Evolutionary conservation across 2,113 vertebrate genomes (phyloP), one percentile per base, ranked within the genome.

Genomic region (Heterotis niloticus): DNA sequence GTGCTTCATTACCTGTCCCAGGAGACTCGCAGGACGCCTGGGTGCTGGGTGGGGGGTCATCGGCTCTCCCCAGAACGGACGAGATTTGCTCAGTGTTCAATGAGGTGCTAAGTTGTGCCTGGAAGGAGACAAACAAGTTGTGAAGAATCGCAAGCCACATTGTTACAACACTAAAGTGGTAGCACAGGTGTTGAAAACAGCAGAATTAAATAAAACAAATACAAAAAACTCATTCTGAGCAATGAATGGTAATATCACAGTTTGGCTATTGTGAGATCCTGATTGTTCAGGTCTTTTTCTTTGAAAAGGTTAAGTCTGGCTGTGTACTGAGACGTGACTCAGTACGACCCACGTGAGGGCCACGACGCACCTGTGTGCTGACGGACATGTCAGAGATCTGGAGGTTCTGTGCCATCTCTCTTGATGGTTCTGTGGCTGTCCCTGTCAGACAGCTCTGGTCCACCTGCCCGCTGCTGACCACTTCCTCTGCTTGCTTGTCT

Each of bases 391-490:
- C 86, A 77, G 7, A 82, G 60, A 76, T 82, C 51, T 0, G 87
- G 83, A 76, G 87, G 79, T 0, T 81, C 80, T 91, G 88, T 0
- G 85, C 90, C 59, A 92, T 90, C 69, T 93, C 91, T 0, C 91
- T 92, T 77, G 92, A 7, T 2, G 34, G 88, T 20, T 92, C 92
- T 18, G 90, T 93, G 0, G 90, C 92, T 0, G 80, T 92, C 85
- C 90, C 86, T 44, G 34, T 7, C 83, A 90, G n/a, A 52, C 89
- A 89, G 86, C 84, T 91, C 67, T 86, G 79, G 64, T 83, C 83
- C 12, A 85, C 87, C 75, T 81, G 86, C 5, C 90, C 85, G 75
- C 87, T 85, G 79, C 0, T 16, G 0, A 13, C 54, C 62, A 80
- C 75, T 51, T 83, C 78, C 14, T 26, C 51, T 0, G 66, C 71